These are phyloP conservation scores for Perca schrenkii DNA, from an alignment of 2,113 vertebrate genomes.

Conservation along the genomic window DNA sequence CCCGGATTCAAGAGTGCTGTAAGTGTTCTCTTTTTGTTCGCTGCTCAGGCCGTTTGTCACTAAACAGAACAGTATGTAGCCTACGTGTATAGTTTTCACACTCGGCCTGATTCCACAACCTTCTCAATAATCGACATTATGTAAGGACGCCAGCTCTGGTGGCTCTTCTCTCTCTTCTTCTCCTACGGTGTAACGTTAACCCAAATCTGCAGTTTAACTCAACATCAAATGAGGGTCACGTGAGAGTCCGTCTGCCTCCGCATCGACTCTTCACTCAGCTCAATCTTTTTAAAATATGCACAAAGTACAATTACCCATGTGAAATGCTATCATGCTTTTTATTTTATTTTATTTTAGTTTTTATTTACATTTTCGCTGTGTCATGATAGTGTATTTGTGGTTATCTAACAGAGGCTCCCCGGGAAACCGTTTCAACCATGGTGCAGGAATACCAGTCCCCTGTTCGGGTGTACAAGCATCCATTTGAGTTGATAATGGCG, in stretches of 20 bases:
- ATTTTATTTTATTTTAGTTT: neutral
- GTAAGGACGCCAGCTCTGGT: accelerated
- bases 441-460: conserved; percentile 98
- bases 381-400: neutral
- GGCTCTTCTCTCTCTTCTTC: no score
- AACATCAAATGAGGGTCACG: neutral
- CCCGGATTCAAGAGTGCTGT: neutral
- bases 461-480: conserved; percentile 94
- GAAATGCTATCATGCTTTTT: neutral
- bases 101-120: neutral
- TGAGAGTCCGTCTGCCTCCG: neutral
- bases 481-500: conserved; percentile 97
- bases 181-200: neutral
- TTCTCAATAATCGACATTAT: neutral
- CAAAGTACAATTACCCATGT: neutral
- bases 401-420: conserved; percentile 7
- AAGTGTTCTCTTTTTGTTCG: neutral
- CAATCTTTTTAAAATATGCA: neutral
- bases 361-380: neutral
- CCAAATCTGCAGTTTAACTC: neutral
- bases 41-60: neutral
- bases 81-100: neutral
- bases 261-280: conserved; percentile 12
- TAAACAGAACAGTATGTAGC: neutral
- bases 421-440: conserved; percentile 82